Conservation (phyloP, 2,113 vertebrate species). For the Sigmodon hispidus region DNA sequence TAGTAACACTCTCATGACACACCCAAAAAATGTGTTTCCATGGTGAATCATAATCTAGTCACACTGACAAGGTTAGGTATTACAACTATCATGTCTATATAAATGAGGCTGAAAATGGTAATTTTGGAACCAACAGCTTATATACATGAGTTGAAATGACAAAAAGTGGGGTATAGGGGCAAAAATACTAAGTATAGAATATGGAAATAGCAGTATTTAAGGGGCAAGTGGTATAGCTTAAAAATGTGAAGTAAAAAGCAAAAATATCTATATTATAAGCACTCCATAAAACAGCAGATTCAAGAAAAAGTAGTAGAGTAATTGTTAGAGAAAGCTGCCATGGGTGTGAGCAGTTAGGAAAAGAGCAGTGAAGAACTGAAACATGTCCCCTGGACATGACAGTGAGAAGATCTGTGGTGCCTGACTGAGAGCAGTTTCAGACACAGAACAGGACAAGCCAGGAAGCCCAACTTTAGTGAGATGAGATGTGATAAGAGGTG, state of each 20-base stretch:
- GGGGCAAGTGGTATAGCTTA: neutral
- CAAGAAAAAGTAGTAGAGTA: neutral
- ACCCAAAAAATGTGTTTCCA: neutral
- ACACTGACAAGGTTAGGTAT: neutral
- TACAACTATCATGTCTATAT: neutral
- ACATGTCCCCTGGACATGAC: neutral
- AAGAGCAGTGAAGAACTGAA: neutral
- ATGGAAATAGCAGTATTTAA: slow-evolving; percentile 9
- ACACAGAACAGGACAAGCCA: neutral
- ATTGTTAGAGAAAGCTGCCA: slow-evolving; percentile 11
- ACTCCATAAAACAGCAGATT: neutral
- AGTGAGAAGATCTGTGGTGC: neutral
- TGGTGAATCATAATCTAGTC: neutral
- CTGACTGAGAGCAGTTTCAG: neutral
- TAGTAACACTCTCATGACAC: neutral
- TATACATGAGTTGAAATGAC: neutral
- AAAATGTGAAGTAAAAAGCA: neutral
- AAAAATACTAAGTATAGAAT: neutral
- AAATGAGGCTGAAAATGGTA: neutral
- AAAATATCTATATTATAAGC: neutral
- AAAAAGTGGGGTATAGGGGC: neutral
- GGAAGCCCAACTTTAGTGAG: neutral
- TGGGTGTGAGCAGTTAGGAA: neutral
- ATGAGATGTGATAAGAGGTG: neutral
- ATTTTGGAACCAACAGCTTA: neutral